Evolutionary conservation across 2,797 vertebrate species (phyloP).

Genomic region (Lepus oiostolus): DNA sequence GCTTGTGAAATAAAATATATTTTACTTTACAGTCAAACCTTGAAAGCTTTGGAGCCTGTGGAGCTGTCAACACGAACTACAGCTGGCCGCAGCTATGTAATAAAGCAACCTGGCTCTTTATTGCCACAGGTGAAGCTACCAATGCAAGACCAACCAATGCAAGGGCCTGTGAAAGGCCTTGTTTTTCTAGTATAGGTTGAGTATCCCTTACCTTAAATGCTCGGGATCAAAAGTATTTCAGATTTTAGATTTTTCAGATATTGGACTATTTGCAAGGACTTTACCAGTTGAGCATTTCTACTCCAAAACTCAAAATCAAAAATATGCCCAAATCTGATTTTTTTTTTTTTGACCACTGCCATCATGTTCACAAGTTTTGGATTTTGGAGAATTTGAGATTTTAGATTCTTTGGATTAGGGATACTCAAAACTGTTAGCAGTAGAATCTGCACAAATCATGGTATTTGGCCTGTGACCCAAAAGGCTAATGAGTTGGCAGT

Average conservation of each 20-base stretch:
- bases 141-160: background rate
- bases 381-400: too few species aligned
- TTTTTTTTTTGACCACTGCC: too few species aligned
- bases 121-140: background rate
- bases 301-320: too few species aligned
- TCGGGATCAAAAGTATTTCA: too few species aligned
- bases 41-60: background rate
- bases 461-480: background rate
- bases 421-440: too few species aligned
- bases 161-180: background rate
- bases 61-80: background rate
- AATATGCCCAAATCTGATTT: too few species aligned
- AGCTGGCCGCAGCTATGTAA: background rate
- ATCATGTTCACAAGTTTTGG: too few species aligned
- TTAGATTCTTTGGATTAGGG: too few species aligned
- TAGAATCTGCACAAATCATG: background rate
- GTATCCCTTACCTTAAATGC: too few species aligned
- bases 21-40: background rate
- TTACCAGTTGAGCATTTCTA: too few species aligned
- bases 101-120: background rate
- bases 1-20: constrained; percentile 25
- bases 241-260: too few species aligned
- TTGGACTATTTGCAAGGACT: too few species aligned
- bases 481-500: background rate
- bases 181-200: background rate